Base-by-base conservation (phyloP, 2,113 vertebrate genomes). In the Oxyruncus cristatus region DNA sequence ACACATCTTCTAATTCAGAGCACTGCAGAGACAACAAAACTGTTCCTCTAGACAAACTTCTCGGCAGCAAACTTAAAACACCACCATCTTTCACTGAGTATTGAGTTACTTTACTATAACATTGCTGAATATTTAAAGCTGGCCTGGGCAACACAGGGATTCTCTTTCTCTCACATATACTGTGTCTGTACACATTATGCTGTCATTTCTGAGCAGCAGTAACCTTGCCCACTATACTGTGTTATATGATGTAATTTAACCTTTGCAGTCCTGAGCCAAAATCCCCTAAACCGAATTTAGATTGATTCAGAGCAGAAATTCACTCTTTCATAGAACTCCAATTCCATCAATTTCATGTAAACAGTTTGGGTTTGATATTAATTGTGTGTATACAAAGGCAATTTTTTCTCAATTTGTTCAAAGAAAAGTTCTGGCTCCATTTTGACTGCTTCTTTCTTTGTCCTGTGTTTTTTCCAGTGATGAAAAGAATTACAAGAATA, bases 1-100 rank as follows among this genome's bases (percentile, higher is more conserved):
- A 98, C 95, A 97, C 94, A 96, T 97, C 70, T 97, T 95, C 94
- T 95, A 92, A 95, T 94, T 94, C 89, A 92, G 92, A 85, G 84
- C 80, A 86, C 63, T n/a, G 44, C 67, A 83, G 35, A 68, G 71
- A 68, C 67, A 96, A 94, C 74, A 83, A 88, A 94, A 67, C 72
- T 76, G 71, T 77, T 67, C 63, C 67, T 71, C 74, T 61, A 44
- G 32, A 41, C 73, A 87, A 92, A 83, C 33, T 77, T 91, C 80
- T 92, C 95, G 76, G 73, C 88, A 95, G 87, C 46, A 80, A 91
- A 74, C 12, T 66, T 53, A 30, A 76, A 95, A 37, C 13, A 50
- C 9, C 59, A 68, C 32, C 23, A 28, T 89, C n/a, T 53, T 70
- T n/a, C n/a, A 35, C 11, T 82, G 82, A 88, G 37, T 81, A 79